Evolutionary conservation across 2,888 invertebrate genomes (phyloP).

Genomic region (Pristionchus arcanus): DNA sequence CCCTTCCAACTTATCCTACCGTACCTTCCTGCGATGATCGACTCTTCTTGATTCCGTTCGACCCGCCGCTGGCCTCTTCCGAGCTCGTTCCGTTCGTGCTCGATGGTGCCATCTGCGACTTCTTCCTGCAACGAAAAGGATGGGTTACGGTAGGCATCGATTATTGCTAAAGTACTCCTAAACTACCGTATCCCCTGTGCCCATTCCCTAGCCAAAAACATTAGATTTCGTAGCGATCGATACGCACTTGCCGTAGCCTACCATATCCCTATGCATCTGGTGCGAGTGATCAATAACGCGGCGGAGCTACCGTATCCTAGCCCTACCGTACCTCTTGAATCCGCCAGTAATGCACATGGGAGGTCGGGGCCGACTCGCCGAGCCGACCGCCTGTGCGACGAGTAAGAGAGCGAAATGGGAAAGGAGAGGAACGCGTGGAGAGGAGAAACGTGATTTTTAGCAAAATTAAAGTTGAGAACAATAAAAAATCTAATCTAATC

Average conservation of each 20-base stretch:
- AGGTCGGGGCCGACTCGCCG: neutral
- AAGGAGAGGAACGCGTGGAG: neutral
- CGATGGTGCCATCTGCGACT: neutral
- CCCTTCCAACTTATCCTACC: neutral
- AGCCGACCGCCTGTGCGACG: neutral
- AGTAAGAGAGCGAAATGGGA: neutral
- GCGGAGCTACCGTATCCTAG: neutral
- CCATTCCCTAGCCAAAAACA: too few relatives aligned
- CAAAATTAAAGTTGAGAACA: neutral
- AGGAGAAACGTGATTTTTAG: neutral
- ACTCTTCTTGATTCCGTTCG: conserved; percentile 16
- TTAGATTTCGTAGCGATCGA: too few relatives aligned
- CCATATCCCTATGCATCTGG: neutral
- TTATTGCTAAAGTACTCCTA: neutral
- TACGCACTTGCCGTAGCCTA: neutral
- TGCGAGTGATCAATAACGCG: too few relatives aligned
- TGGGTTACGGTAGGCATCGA: neutral
- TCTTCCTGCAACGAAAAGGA: conserved; percentile 9
- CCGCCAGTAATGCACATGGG: conserved; percentile 12
- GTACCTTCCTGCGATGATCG: neutral
- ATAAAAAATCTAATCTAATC: too few relatives aligned
- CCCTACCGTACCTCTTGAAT: neutral
- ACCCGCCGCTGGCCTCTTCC: conserved; percentile 5
- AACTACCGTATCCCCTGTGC: neutral
- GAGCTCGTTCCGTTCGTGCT: neutral